Conservation (phyloP, 2,888 invertebrate species). For the Rhaphigaster nebulosa region DNA sequence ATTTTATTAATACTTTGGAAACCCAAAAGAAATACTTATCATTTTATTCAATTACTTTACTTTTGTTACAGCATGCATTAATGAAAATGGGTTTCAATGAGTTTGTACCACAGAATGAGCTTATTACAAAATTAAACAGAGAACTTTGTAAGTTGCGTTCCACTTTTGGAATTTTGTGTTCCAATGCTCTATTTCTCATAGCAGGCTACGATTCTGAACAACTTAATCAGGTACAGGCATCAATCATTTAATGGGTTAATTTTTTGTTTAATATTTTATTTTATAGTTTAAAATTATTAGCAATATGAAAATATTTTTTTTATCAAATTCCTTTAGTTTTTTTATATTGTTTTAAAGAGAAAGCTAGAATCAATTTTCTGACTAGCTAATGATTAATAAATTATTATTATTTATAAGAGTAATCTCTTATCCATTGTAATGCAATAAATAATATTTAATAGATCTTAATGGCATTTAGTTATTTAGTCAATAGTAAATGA, state of each 20-base stretch:
- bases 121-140: slow-evolving; percentile 75
- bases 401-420: too few species aligned
- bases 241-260: too few species aligned
- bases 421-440: too few species aligned
- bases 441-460: neutral
- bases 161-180: slow-evolving; percentile 77
- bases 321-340: neutral
- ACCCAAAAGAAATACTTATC: neutral
- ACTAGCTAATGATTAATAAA: neutral
- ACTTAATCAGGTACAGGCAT: slow-evolving; percentile 73
- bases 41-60: neutral
- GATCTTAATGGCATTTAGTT: neutral
- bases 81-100: slow-evolving; percentile 68
- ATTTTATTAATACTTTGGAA: neutral
- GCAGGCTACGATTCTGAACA: slow-evolving; percentile 81
- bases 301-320: neutral
- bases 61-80: slow-evolving; percentile 57
- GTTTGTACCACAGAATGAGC: slow-evolving; percentile 78
- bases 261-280: neutral
- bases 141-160: slow-evolving; percentile 75
- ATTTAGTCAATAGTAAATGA: neutral
- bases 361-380: neutral
- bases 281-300: too few species aligned
- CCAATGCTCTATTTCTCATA: slow-evolving; percentile 80
- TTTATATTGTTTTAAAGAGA: neutral